These are phyloP conservation scores for Eidolon helvum DNA, from an alignment of 2,113 vertebrate species.

Conservation along the genomic window DNA sequence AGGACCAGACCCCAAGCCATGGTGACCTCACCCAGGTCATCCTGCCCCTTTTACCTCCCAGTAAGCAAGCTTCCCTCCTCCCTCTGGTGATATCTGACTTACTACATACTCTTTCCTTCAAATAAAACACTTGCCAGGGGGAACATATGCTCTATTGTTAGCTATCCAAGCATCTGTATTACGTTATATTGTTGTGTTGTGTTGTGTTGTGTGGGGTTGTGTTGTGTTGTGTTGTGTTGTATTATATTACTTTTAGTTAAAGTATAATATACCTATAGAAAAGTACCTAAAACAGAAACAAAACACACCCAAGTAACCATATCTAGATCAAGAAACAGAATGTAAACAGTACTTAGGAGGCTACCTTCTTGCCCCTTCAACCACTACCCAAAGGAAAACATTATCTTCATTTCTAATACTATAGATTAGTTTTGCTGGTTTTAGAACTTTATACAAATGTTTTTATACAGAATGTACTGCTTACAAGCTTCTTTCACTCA, in stretches of 20 bases:
- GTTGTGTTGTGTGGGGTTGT: background rate
- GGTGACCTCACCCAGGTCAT: background rate
- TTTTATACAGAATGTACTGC: background rate
- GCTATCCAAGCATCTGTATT: background rate
- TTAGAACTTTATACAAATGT: background rate
- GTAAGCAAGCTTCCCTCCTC: background rate
- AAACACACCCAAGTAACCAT: background rate
- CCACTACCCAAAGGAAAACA: background rate
- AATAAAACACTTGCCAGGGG: background rate
- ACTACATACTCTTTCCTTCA: background rate
- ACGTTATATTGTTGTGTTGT: background rate
- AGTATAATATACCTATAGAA: background rate
- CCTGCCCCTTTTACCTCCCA: background rate
- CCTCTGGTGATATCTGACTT: background rate
- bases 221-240: background rate
- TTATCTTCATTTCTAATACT: background rate
- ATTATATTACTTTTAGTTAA: background rate
- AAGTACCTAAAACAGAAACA: background rate
- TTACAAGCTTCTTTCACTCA: background rate
- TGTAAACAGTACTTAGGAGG: background rate
- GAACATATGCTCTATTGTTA: background rate
- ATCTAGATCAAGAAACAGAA: background rate
- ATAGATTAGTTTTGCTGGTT: background rate
- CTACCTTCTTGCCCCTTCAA: background rate
- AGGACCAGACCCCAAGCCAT: background rate